Base-by-base conservation (phyloP, 2,888 invertebrate genomes). In the Drosophila silvestris region DNA sequence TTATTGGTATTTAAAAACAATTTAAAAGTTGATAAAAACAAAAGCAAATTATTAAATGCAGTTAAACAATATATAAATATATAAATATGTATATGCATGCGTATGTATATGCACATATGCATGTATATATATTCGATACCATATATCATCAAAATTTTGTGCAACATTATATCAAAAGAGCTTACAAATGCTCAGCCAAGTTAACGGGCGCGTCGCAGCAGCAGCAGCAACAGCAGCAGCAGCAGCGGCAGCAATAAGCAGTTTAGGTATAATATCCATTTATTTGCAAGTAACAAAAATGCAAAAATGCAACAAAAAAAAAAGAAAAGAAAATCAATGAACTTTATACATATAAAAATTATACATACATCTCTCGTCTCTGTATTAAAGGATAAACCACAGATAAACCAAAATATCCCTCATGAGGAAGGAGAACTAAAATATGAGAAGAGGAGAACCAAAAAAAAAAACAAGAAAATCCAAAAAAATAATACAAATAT, bases 141-240 rank as follows among this genome's bases (percentile, higher is more conserved):
- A 62, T 76, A 64, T 74, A 71, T 74, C 62, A 82, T 89, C 72
- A 76, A 89, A 83, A 87, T 79, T 78, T 89, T 85, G 79, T 79
- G 88, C 88, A 85, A 85, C 90, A 65, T 89, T 89, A 87, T 68
- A 68, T 61, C 70, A 74, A 87, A 75, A 66, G 41, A 47, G 47
- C 47, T 47, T 26, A 26, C n/a, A 33, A 62, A 35, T 39, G 54
- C 30, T 54, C 33, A 44, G 52, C 37, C 39, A 66, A 54, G 39
- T 33, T 72, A 47, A 39, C 30, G 69, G 26, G 22, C 30, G 54
- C 50, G 51, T 22, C 74, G 70, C 77, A 33, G 70, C 58, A 63
- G 69, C 32, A 32, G 12, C 30, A 16, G 10, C 10, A 19, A 39
- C 63, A 35, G 44, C 32, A 33, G 33, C 30, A 47, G 63, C 41